Evolutionary conservation across 2,797 vertebrate species (phyloP).

Genomic region (Channa striata): DNA sequence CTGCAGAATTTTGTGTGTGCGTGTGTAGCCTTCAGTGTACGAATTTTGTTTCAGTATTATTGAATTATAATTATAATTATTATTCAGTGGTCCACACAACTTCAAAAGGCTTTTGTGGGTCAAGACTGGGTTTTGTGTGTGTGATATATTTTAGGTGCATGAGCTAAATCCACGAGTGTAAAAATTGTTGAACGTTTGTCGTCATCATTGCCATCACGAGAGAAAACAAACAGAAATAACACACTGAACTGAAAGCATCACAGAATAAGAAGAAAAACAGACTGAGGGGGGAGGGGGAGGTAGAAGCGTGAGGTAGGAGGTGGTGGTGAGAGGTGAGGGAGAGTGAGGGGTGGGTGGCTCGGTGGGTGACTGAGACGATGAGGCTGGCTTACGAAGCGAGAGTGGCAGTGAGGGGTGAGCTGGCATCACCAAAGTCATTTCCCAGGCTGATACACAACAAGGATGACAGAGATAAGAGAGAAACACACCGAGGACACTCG

Average conservation of each 20-base stretch:
- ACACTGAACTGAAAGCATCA: conserved; percentile 86
- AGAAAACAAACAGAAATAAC: conserved; percentile 58
- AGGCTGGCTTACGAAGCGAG: conserved; percentile 86
- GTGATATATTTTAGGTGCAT: neutral
- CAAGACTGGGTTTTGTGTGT: no score
- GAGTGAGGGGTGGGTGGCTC: conserved; percentile 33
- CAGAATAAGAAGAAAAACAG: conserved; percentile 75
- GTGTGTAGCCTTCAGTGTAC: no score
- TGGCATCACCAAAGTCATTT: conserved; percentile 94
- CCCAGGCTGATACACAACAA: conserved; percentile 79
- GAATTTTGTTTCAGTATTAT: no score
- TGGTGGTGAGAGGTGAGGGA: neutral
- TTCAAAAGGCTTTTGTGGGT: no score
- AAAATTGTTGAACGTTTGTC: conserved; percentile 15
- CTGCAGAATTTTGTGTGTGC: no score
- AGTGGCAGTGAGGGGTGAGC: conserved; percentile 88
- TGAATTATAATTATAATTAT: no score
- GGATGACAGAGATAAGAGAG: conserved; percentile 78
- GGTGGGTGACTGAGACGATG: conserved; percentile 77
- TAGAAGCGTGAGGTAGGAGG: conserved; percentile 10
- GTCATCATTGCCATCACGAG: conserved; percentile 88
- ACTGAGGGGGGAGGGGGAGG: conserved; percentile 13
- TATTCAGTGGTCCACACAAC: no score
- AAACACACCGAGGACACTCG: conserved; percentile 69
- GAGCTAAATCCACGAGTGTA: neutral